Base-by-base conservation (phyloP, 64 coral and sea anemone genomes). In the Pachyseris speciosa region DNA sequence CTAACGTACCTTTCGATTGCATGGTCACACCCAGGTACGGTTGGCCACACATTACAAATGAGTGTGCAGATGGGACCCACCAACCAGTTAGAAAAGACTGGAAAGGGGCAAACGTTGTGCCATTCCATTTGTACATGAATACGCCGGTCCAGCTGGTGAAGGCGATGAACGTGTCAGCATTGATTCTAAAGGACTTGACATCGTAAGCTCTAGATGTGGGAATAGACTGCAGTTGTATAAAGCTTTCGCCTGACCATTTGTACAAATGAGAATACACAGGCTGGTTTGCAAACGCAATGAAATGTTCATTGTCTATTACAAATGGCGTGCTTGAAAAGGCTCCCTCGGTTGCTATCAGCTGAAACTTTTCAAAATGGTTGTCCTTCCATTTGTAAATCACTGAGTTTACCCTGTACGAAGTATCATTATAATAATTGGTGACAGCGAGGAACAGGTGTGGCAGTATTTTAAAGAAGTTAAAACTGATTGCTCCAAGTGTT, bases 121-220 rank as follows among this genome's bases (percentile, higher is more conserved):
- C 40, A 45, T 77, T 44, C 73, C 73, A 77, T 22, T 77, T 77
- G n/a, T 27, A 77, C 11, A 77, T 48, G 28, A 29, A 50, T 7
- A 5, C 20, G 22, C 11, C 10, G 5, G 36, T 63, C 15, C 59
- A 74, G 69, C 59, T 88, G 69, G 75, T 58, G 5, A 61, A 69
- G 51, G 52, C 70, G 2, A 88, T 19, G n/a, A 75, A 88, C 51
- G 75, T 88, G 16, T 88, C 86, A 22, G 52, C 69, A 37, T 88
- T 88, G 38, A 75, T 63, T 9, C 69, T 75, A 34, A 88, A 88
- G 38, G 85, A 55, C 27, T 75, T 40, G 48, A 88, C 49, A 67
- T 88, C 85, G 29, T 53, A 73, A 9, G 22, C 70, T 1, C 69
- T 67, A 16, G 44, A 51, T 17, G 86, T 76, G 19, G 67, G 25